Base-by-base conservation (phyloP, 2,113 vertebrate species). In the Parus major region DNA sequence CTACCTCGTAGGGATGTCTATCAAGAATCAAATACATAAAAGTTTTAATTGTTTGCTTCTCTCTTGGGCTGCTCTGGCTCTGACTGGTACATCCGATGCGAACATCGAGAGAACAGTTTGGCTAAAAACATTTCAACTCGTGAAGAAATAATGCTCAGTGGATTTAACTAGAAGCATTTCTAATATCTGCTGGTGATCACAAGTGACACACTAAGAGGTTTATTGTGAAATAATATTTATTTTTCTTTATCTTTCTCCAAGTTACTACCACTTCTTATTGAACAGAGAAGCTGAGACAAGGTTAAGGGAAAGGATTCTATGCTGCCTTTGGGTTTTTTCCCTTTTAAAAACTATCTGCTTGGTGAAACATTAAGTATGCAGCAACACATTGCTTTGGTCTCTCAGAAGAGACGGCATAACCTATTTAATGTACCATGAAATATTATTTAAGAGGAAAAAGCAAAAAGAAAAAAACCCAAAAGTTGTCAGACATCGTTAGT, bases 1-100 rank as follows among this genome's bases (percentile, higher is more conserved):
- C 97, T 97, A 97, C 97, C 96, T 98, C 85, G 33, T 60, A 87
- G 93, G 84, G 93, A 97, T 96, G 92, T 70, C 95, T 95, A 29
- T 94, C 94, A 92, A 46, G 82, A 83, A 85, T 78, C 55, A 88
- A 96, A 92, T 86, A 79, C 0, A 0, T 35, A 88, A 96, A 96
- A 82, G 85, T 92, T 92, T 85, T 87, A 88, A 79, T 92, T 91
- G 90, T 95, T 95, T 93, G 61, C 66, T 71, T 76, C 83, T 60
- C 60, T 75, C 64, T 52, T 44, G 36, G 79, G 56, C 60, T 68
- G 39, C 72, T 78, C 53, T 24, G 70, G 23, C 56, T 71, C 41
- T 41, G 18, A 53, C 65, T 63, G 35, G 9, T 68, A n/a, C 61
- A 52, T 68, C 52, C 0, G 0, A 80, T 70, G 42, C 28, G 46